Base-by-base conservation (phyloP, 2,113 vertebrate species). In the Gobio gobio region DNA sequence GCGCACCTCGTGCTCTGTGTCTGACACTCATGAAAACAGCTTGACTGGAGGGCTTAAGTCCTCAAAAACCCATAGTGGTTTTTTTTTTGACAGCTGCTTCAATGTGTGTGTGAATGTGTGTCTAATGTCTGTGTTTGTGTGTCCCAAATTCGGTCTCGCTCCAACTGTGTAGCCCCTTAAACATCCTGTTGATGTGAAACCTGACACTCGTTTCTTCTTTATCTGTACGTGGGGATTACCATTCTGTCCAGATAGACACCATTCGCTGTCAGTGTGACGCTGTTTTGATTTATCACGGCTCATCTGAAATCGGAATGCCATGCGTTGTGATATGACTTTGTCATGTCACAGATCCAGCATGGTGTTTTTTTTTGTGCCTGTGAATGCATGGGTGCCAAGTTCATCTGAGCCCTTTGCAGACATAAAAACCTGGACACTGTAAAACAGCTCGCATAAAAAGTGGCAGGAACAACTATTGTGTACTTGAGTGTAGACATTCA, bases 221-320 rank as follows among this genome's bases (percentile, higher is more conserved):
- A 89, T 92, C 91, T 89, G 87, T 77, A 63, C 47, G 87, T 88
- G 75, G 89, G 84, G 85, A 58, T 86, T 76, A 84, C 92, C 85
- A 81, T 86, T 87, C 84, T 85, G 49, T 86, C 90, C 89, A 89
- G 82, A 88, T 89, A 89, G 66, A 83, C 90, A 91, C 91, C 90
- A 91, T 91, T 89, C 87, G 58, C 74, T 87, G 29, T 88, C 87
- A 89, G 90, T 87, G 88, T 91, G 90, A 92, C 87, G 90, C 86
- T 87, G 74, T 64, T 84, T 86, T 87, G 56, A 59, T 86, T 87
- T 54, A 90, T 92, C 86, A 79, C 5, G 89, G 90, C 87, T 92
- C 90, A 81, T 86, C 70, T 89, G 89, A 89, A 91, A 90, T 87
- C 88, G 86, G 81, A 87, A 85, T 85, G 78, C 87, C 87, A 87